Evolutionary conservation across 2,113 vertebrate species (phyloP).

Genomic region (Thalassoma bifasciatum): DNA sequence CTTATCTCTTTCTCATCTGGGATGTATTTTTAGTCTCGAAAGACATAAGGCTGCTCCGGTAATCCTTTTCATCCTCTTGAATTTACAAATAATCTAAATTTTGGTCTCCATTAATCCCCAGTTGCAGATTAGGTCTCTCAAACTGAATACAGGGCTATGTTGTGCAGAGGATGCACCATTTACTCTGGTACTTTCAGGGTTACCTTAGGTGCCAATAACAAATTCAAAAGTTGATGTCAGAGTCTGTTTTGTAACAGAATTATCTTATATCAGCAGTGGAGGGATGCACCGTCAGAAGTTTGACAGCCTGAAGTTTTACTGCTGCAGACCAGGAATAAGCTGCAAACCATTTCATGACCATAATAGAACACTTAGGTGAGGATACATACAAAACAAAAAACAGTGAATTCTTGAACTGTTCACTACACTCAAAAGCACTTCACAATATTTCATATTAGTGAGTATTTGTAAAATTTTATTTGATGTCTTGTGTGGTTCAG

Average conservation of each 20-base stretch:
- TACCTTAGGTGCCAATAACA: not conserved
- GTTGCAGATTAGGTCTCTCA: not conserved
- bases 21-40: conserved; percentile 14
- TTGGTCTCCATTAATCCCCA: not conserved
- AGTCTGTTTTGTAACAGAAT: not conserved
- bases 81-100: conserved; percentile 1
- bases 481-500: no score
- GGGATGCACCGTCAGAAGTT: no score
- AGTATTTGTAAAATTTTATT: no score
- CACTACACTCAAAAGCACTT: no score
- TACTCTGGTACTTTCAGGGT: not conserved
- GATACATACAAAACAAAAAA: no score
- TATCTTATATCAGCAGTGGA: no score
- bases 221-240: not conserved
- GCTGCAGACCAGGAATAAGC: no score
- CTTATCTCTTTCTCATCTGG: conserved; percentile 32
- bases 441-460: no score
- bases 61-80: conserved; percentile 39
- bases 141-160: not conserved
- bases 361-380: no score
- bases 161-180: not conserved
- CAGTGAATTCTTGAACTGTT: no score
- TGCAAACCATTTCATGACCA: no score
- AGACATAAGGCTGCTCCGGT: conserved; percentile 23
- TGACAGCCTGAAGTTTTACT: no score